Conservation (phyloP, 2,888 invertebrate genomes). For the Drosophila rellima region DNA sequence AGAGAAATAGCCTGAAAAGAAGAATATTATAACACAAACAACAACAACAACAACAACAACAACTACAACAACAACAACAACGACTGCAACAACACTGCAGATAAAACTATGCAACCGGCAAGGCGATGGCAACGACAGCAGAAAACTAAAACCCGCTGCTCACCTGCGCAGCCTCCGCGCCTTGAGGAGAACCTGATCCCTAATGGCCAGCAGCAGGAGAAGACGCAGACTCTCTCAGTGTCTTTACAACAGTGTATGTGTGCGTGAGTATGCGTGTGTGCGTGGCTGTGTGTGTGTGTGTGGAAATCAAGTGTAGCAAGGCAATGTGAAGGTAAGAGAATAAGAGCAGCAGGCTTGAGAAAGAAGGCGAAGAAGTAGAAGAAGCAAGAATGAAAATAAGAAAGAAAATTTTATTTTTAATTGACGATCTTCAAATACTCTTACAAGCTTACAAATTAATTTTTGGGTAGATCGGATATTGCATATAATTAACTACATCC, state of each 20-base stretch:
- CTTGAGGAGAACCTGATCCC: constrained; percentile 72
- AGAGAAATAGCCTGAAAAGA: constrained; percentile 39
- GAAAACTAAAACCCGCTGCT: constrained; percentile 46
- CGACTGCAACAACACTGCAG: constrained; percentile 8
- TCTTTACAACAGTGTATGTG: background rate
- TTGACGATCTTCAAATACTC: constrained; percentile 16
- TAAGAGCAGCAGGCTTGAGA: constrained; percentile 61
- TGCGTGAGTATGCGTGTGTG: background rate
- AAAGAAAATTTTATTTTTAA: constrained; percentile 21
- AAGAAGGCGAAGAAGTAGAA: constrained; percentile 38
- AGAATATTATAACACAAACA: constrained; percentile 27
- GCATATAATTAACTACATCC: background rate
- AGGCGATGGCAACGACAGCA: constrained; percentile 39
- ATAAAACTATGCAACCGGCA: too few species aligned
- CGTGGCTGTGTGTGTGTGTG: constrained; percentile 50
- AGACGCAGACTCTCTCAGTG: constrained; percentile 27
- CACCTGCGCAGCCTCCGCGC: constrained; percentile 65
- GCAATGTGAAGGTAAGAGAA: constrained; percentile 71
- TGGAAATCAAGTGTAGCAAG: constrained; percentile 79
- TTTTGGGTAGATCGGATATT: background rate
- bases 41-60: constrained; percentile 13
- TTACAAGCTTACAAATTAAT: background rate
- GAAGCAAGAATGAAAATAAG: constrained; percentile 74
- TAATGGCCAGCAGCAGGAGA: constrained; percentile 76
- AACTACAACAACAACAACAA: constrained; percentile 13